Evolutionary conservation across 2,888 invertebrate genomes (phyloP).

Genomic region (Glaucopsyche alexis): DNA sequence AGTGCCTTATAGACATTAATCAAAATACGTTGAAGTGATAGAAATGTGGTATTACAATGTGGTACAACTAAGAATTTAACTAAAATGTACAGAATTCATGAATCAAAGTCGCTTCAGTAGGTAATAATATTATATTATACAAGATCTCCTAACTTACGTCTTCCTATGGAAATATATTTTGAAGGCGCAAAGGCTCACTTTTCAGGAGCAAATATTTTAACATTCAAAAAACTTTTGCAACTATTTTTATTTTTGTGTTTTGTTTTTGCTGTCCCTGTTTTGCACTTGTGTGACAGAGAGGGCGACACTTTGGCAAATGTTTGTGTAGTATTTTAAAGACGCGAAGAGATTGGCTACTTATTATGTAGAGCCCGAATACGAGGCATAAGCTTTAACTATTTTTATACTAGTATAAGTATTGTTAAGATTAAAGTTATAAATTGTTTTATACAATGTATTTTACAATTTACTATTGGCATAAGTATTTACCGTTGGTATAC

Average conservation of each 20-base stretch:
- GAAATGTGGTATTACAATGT: too few species aligned
- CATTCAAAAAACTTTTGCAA: neutral
- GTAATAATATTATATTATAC: too few species aligned
- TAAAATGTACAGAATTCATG: too few species aligned
- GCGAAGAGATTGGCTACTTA: neutral
- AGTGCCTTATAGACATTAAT: too few species aligned
- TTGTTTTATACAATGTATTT: conserved; percentile 21
- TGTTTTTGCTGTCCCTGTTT: neutral
- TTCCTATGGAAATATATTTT: neutral
- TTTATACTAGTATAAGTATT: conserved; percentile 23
- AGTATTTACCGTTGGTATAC: conserved; percentile 63
- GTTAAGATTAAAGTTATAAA: neutral
- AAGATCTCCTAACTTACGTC: neutral
- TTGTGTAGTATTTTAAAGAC: neutral
- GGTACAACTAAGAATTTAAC: too few species aligned
- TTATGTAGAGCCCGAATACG: neutral
- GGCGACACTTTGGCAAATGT: neutral
- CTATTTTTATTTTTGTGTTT: neutral
- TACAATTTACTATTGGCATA: conserved; percentile 19
- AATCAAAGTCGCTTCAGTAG: neutral
- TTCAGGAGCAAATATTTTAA: neutral
- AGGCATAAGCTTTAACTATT: conserved; percentile 22
- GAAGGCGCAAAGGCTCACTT: neutral
- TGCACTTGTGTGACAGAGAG: neutral
- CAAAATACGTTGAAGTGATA: too few species aligned